phyloP scores from a whole-genome alignment of 2,797 vertebrate species.

The Labeo calbasu region DNA sequence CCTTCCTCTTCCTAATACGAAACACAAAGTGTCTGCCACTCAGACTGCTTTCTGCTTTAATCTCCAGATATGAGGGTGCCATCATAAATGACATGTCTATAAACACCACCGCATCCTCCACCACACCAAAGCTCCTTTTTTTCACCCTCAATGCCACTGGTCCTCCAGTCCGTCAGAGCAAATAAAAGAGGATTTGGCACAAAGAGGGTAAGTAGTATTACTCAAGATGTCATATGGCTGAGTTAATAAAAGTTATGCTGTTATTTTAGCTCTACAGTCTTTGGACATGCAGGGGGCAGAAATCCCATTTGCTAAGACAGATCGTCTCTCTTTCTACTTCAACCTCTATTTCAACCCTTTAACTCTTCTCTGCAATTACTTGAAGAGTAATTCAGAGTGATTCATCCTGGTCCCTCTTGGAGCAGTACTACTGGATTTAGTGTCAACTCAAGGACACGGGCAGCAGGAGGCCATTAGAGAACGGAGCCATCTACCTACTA shows the following conservation, averaged over 20 bases:
- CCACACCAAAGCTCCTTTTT: neutral
- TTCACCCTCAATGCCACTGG: neutral
- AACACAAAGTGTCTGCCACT: neutral
- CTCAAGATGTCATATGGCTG: conserved; percentile 39
- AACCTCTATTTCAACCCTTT: conserved; percentile 33
- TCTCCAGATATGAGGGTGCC: conserved; percentile 3
- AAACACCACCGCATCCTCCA: neutral
- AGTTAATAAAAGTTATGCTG: conserved; percentile 52
- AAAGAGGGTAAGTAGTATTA: conserved; percentile 11
- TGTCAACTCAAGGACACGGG: conserved; percentile 18
- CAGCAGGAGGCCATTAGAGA: neutral
- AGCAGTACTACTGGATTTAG: conserved; percentile 19
- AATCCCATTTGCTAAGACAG: conserved; percentile 54
- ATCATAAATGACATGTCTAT: conserved; percentile 4
- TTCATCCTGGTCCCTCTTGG: conserved; percentile 18
- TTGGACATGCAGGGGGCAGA: conserved; percentile 28
- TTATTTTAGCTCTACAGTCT: conserved; percentile 27
- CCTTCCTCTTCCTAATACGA: neutral
- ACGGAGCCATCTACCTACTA: neutral
- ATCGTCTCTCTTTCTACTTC: conserved; percentile 40
- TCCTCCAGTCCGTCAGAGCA: neutral
- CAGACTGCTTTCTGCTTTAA: neutral
- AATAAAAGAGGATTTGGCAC: conserved; percentile 21
- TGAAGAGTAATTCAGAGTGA: conserved; percentile 31
- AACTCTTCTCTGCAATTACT: conserved; percentile 30